phyloP scores from a whole-genome alignment of 2,797 vertebrate species.

The Oreortyx pictus region DNA sequence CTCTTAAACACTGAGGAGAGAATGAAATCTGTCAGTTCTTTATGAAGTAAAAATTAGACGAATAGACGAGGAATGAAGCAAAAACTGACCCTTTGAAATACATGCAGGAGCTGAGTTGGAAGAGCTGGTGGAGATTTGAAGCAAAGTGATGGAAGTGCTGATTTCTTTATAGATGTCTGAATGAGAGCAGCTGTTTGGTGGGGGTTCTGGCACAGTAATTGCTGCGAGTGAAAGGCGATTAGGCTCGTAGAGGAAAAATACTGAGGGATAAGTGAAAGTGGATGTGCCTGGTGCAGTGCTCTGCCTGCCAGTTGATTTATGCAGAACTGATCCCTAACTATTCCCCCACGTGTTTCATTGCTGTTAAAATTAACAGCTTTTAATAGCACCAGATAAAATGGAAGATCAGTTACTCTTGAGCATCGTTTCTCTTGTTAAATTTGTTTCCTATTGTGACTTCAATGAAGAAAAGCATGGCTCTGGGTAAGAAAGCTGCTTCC shows the following conservation, averaged over 20 bases:
- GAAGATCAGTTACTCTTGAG: neutral
- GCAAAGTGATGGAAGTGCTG: neutral
- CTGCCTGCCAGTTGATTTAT: neutral
- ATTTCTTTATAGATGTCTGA: neutral
- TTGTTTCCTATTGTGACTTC: neutral
- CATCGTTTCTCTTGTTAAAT: neutral
- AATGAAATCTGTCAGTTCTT: neutral
- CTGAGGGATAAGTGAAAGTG: neutral
- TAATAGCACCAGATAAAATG: neutral
- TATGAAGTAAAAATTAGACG: neutral
- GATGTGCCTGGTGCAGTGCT: neutral
- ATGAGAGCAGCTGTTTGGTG: neutral
- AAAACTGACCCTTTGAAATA: neutral
- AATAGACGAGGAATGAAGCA: neutral
- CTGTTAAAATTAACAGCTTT: neutral
- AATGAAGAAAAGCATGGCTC: neutral
- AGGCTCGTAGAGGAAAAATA: neutral
- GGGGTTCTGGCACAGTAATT: neutral
- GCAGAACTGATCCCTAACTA: neutral
- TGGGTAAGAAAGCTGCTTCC: neutral
- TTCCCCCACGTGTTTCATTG: neutral
- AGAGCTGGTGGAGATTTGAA: neutral
- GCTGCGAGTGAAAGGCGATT: neutral
- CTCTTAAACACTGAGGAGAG: neutral
- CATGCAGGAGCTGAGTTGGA: neutral